A percentile compares a stretch with the other conserved stretches of the same genome.
Evolutionary conservation across 2,888 invertebrate species (phyloP).

Genomic region (Balanococcus diminutus): DNA sequence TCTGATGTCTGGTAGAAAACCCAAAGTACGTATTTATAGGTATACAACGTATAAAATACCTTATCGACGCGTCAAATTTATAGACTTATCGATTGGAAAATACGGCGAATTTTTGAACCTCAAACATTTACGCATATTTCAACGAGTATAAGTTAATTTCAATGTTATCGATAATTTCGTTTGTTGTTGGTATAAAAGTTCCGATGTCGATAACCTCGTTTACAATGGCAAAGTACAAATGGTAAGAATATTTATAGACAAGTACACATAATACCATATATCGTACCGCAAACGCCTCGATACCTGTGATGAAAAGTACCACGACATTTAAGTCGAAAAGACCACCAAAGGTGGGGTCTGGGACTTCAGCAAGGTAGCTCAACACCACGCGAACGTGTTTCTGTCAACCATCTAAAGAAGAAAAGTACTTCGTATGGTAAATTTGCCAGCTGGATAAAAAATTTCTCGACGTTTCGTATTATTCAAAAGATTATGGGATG

Average conservation of each 20-base stretch:
- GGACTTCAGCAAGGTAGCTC: background rate
- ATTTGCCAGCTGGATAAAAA: background rate
- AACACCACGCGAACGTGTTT: background rate
- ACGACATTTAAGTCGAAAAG: background rate
- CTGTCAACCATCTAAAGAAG: background rate
- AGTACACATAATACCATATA: background rate
- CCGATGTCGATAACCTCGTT: conserved; percentile 38
- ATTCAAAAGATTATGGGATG: background rate
- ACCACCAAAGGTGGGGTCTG: background rate
- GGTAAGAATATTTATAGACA: conserved; percentile 27
- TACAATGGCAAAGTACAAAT: conserved; percentile 21
- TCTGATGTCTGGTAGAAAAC: no score
- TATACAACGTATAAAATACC: background rate
- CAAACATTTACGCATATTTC: background rate
- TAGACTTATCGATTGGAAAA: background rate
- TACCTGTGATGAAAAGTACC: background rate
- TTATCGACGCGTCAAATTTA: background rate
- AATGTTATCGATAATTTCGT: conserved; percentile 29
- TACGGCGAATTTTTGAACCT: background rate
- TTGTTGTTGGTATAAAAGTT: background rate
- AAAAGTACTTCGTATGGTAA: background rate
- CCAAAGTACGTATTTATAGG: no score
- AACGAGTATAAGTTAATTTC: background rate
- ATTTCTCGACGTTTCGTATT: background rate
- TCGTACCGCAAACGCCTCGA: background rate